Base-by-base conservation (phyloP, 2,797 vertebrate species). In the Chanos chanos region DNA sequence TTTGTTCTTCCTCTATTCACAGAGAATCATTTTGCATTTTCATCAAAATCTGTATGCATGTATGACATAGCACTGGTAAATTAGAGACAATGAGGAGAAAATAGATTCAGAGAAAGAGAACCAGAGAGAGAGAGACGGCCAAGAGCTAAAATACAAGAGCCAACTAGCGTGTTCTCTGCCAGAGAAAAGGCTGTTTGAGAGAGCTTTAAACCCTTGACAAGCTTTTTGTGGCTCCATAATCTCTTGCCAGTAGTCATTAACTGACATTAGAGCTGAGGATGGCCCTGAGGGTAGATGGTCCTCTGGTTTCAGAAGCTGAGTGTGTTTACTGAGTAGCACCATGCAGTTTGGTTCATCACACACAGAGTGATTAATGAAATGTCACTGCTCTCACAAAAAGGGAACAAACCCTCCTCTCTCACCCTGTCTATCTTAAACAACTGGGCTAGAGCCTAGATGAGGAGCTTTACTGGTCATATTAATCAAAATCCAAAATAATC, bases 291-390 rank as follows among this genome's bases (percentile, higher is more conserved):
- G 47, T 58, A 37, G 39, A 43, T 24, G 10, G 5, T 25, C 5
- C 4, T 15, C 37, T 8, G 15, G 10, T 22, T 3, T 22, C 6
- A 6, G 8, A 16, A 7, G n/a, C n/a, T n/a, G n/a, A n/a, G n/a
- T n/a, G n/a, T n/a, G n/a, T n/a, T n/a, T n/a, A n/a, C n/a, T n/a
- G n/a, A n/a, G n/a, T n/a, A n/a, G n/a, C 51, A 28, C 22, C 52
- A 2, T 0, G 55, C 52, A 43, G 1, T 10, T 8, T 43, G n/a
- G 56, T 40, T 34, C 28, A 55, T 37, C 16, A 61, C 37, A 43
- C 19, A 4, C 37, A 24, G 15, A 41, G 24, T 28, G 50, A 65
- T 41, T 49, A 66, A 61, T 61, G 25, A 71, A 71, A 70, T 13
- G 13, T 36, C 62, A 47, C 22, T 28, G 52, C 59, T 51, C 41